A percentile compares a stretch with the other conserved stretches of the same genome.
Evolutionary conservation across 2,113 vertebrate species (phyloP).

Genomic region (Alexandromys fortis): DNA sequence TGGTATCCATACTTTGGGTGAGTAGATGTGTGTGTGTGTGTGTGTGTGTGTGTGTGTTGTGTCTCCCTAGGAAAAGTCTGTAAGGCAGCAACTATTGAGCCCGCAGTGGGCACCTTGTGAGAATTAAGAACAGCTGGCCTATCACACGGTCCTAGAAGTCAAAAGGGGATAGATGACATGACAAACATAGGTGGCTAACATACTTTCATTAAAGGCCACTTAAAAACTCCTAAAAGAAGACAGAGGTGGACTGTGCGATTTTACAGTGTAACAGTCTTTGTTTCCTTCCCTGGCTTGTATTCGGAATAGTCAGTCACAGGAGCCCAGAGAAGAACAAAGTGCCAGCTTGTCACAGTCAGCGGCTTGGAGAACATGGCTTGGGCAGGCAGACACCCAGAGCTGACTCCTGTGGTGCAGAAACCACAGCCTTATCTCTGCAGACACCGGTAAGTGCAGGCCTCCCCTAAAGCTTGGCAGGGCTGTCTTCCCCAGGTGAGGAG

Average conservation of each 20-base stretch:
- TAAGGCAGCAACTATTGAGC: not conserved
- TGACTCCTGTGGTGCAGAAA: not conserved
- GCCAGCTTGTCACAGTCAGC: not conserved
- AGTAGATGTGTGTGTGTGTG: not conserved
- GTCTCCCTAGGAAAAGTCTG: not conserved
- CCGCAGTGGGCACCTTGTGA: not conserved
- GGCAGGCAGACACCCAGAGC: not conserved
- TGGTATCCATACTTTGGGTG: not conserved
- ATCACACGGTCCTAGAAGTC: not conserved
- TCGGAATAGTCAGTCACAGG: not conserved
- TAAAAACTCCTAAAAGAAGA: not conserved
- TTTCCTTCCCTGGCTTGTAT: not conserved
- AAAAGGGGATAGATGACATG: not conserved
- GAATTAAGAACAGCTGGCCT: not conserved
- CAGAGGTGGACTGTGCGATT: not conserved
- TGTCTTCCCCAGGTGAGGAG: not conserved
- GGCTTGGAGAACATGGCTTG: not conserved
- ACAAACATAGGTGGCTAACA: not conserved
- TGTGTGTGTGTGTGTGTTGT: too few species aligned
- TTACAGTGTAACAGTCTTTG: not conserved
- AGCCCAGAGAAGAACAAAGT: not conserved
- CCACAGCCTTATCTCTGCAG: not conserved
- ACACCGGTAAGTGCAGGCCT: accelerated
- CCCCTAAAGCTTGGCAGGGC: not conserved
- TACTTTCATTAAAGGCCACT: not conserved